Base-by-base conservation (phyloP, 2,888 invertebrate genomes). In the Andrena chrysosceles region DNA sequence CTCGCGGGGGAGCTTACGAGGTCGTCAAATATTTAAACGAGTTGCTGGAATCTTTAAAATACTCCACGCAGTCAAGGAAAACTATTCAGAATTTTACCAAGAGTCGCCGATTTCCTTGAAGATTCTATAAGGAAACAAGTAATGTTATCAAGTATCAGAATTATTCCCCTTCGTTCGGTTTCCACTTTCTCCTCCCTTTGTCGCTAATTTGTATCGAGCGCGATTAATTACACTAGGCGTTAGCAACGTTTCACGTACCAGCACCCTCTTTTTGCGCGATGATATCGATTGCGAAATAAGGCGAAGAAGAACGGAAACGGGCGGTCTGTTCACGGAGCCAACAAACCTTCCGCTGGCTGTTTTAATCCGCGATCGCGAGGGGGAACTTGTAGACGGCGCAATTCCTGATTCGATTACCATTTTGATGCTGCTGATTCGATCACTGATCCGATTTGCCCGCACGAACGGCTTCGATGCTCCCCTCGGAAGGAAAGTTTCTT, bases 341-440 rank as follows among this genome's bases (percentile, higher is more conserved):
- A 56, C 59, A 77, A 77, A 59, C 64, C n/a, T n/a, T 63, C 63
- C 63, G 31, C 20, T 10, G 13, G 49, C 31, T 33, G 29, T 54
- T 48, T 78, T 74, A 70, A 60, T 74, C 62, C 56, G 52, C 29
- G 59, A 52, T 54, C 54, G 31, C 42, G 59, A n/a, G n/a, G 26
- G 42, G 70, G 13, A 16, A 63, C 54, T 64, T 42, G 49, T 33
- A 78, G 49, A 20, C 20, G 26, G 33, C 31, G 48, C 35, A 26
- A 33, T 54, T 54, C 62, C 49, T 70, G 73, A 74, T 78, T 78
- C 74, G 66, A 81, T 77, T 64, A 42, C 70, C 60, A 66, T 74
- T 74, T 35, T 67, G 26, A 74, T 78, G 35, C n/a, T 26, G 60
- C 26, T 67, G 74, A 75, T 82, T 82, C 68, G 66, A 82, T 78